These are phyloP conservation scores for Imbricaverruca yamaguchii DNA, from an alignment of 2,888 invertebrate genomes.

Conservation along the genomic window DNA sequence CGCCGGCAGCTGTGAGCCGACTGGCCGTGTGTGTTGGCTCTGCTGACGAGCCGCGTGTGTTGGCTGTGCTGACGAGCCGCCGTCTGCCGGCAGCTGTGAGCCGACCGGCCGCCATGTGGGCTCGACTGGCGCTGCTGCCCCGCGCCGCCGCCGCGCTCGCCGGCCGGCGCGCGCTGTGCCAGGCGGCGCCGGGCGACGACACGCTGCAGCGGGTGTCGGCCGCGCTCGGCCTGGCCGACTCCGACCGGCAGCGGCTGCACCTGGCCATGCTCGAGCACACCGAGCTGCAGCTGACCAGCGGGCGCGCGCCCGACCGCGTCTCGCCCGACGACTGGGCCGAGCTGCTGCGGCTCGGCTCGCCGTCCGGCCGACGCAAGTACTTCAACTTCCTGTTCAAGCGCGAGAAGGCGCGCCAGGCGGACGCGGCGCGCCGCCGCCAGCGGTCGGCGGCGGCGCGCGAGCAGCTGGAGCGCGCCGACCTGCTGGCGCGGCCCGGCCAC, in stretches of 20 bases:
- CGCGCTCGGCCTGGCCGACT: not conserved
- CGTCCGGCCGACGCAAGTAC: not conserved
- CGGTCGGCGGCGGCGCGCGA: not conserved
- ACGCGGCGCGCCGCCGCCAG: not conserved
- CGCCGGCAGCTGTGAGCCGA: no score
- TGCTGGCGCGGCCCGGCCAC: conserved; percentile 23
- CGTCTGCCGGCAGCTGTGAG: no score
- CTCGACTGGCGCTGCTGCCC: not conserved
- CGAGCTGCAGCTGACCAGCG: not conserved
- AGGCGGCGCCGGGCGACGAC: no score
- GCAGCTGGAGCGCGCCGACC: not conserved
- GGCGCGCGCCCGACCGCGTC: not conserved
- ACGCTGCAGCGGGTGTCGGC: not conserved
- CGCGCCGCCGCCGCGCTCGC: not conserved
- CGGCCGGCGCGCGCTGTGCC: not conserved
- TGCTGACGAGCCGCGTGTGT: no score
- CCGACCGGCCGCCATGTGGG: not conserved
- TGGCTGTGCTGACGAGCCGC: no score
- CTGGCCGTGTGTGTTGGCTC: not conserved
- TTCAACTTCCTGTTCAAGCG: not conserved
- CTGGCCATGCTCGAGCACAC: conserved; percentile 2
- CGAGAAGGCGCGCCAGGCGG: not conserved
- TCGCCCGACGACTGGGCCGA: not conserved
- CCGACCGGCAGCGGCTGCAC: not conserved
- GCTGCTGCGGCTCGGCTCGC: not conserved